Conservation (phyloP, 35 echinoderm and acorn worm genomes). For the Anneissia japonica region DNA sequence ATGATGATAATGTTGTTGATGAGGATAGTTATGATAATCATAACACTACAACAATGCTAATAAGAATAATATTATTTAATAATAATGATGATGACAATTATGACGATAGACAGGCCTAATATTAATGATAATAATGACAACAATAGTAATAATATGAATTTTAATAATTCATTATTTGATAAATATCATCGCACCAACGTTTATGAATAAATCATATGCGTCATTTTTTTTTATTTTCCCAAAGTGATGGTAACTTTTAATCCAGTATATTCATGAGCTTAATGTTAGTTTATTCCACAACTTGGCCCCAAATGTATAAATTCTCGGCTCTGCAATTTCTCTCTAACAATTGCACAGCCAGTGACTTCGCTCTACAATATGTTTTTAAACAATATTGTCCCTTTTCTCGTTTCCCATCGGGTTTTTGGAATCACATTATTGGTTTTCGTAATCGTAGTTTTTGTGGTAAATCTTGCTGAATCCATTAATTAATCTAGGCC, state of each 20-base stretch:
- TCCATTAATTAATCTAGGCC: constrained; percentile 1
- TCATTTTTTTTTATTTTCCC: neutral
- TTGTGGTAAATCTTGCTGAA: neutral
- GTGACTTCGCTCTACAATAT: neutral
- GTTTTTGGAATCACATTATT: neutral
- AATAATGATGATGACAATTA: too few relatives aligned
- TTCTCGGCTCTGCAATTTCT: neutral
- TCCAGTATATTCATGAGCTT: neutral
- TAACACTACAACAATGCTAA: too few relatives aligned
- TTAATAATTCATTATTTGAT: too few relatives aligned
- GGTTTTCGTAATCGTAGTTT: neutral
- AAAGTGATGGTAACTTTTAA: neutral
- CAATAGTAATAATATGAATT: too few relatives aligned
- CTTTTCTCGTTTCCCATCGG: neutral
- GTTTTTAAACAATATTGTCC: neutral
- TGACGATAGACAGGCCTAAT: too few relatives aligned
- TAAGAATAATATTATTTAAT: too few relatives aligned
- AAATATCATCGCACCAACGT: too few relatives aligned
- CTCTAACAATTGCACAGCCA: neutral
- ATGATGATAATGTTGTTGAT: too few relatives aligned
- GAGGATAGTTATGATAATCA: too few relatives aligned
- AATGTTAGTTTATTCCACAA: neutral
- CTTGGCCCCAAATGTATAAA: neutral
- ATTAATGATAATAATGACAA: too few relatives aligned
- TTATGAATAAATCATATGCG: neutral